These are phyloP conservation scores for Butorides virescens DNA, from an alignment of 2,113 vertebrate species.

Conservation along the genomic window DNA sequence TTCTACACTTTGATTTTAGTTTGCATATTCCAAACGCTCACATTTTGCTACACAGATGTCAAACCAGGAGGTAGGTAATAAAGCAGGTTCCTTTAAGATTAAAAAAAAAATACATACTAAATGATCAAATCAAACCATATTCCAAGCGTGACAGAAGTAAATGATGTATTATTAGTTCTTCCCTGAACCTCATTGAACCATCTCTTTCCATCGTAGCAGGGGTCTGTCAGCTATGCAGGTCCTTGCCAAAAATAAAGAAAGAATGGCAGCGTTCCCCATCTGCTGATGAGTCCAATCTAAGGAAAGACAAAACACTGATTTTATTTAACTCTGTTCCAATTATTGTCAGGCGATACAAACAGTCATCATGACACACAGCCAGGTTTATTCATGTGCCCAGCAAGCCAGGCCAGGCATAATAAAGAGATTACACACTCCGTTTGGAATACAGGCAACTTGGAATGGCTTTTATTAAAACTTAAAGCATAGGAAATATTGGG, in stretches of 20 bases:
- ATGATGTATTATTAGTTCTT: background rate
- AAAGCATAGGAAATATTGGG: constrained; percentile 4
- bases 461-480: constrained; percentile 47
- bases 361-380: constrained; percentile 39
- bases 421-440: constrained; percentile 8
- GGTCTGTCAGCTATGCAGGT: background rate
- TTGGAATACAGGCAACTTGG: constrained; percentile 4
- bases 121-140: background rate
- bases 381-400: constrained; percentile 27
- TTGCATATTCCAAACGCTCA: background rate
- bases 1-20: constrained; percentile 6
- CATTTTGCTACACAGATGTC: constrained; percentile 44
- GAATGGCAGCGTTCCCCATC: constrained; percentile 58
- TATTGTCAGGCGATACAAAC: constrained; percentile 27
- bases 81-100: constrained; percentile 10
- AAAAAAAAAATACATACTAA: background rate
- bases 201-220: background rate
- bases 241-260: constrained; percentile 41
- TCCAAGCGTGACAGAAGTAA: constrained; percentile 20
- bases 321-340: constrained; percentile 53
- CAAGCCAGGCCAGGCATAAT: constrained; percentile 39
- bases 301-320: constrained; percentile 55
- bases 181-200: constrained; percentile 12
- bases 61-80: constrained; percentile 29
- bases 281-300: constrained; percentile 56